phyloP scores from a whole-genome alignment of 2,797 vertebrate genomes.

The Eutrigla gurnardus region DNA sequence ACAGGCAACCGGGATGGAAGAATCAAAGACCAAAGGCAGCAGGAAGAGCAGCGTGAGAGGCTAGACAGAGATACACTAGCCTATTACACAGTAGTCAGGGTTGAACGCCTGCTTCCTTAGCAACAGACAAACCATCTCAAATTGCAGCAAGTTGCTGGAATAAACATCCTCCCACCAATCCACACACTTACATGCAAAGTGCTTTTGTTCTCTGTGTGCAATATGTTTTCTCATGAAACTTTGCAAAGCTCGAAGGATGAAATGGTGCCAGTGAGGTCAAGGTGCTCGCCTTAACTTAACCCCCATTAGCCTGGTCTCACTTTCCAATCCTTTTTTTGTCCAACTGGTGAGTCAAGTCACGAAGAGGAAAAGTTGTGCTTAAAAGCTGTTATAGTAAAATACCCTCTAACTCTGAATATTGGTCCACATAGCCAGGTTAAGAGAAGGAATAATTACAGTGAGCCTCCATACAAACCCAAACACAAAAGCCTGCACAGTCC shows the following conservation, averaged over 20 bases:
- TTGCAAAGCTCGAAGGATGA: conserved; percentile 3
- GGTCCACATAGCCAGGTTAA: background rate
- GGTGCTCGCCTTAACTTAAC: conserved; percentile 16
- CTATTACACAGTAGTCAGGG: conserved; percentile 37
- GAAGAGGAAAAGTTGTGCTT: background rate
- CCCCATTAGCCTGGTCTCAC: conserved; percentile 20
- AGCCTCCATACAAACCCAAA: background rate
- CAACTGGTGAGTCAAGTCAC: background rate
- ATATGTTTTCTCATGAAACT: background rate
- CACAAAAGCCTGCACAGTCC: background rate
- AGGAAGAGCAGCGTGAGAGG: conserved; percentile 4
- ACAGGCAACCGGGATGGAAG: background rate
- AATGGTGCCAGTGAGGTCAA: conserved; percentile 19
- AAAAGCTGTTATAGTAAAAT: conserved; percentile 4
- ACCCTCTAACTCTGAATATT: background rate
- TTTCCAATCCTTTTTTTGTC: background rate
- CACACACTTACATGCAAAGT: conserved; percentile 3
- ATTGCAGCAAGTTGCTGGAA: conserved; percentile 35
- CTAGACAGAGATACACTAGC: conserved; percentile 23
- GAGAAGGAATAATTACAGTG: background rate
- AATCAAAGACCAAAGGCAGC: conserved; percentile 10
- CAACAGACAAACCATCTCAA: conserved; percentile 18
- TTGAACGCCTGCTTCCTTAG: conserved; percentile 34
- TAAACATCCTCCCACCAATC: conserved; percentile 31
- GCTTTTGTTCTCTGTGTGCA: conserved; percentile 12